Base-by-base conservation (phyloP, 2,888 invertebrate genomes). In the Lycophotia porphyrea region DNA sequence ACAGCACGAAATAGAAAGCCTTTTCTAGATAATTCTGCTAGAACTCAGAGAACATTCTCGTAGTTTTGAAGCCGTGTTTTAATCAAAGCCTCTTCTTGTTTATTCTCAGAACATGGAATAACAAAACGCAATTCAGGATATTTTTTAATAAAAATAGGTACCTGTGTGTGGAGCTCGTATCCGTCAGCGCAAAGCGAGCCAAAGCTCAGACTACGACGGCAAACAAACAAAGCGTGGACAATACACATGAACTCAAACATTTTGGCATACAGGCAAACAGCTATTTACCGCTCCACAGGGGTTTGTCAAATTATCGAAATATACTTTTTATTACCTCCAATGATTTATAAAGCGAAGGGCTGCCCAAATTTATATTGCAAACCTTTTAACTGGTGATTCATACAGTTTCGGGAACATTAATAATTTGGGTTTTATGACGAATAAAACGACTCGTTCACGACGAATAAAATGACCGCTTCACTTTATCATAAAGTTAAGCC, bases 321-420 rank as follows among this genome's bases (percentile, higher is more conserved):
- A 71, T 39, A 77, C 78, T 78, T 84, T 85, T 86, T 86, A 86
- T 86, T 78, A 75, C 84, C 68, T 69, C 55, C 49, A 66, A 78
- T 86, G 85, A 85, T 84, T 85, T 85, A 85, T 84, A 76, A 72
- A 52, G 55, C 64, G 69, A 80, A 74, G 72, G 76, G 49, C 71
- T 64, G 82, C 71, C 77, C 71, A 74, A 84, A 82, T 75, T 79
- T 84, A 82, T 82, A 82, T 82, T 69, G 80, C 81, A 72, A 75
- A 84, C 85, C 85, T 85, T 86, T 85, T 80, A 81, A 85, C 85
- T 80, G 74, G 76, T 84, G 84, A 87, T 82, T 87, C 85, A 87
- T 78, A 84, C 71, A 75, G 52, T 83, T 84, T 69, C 75, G 58
- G 68, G 76, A 76, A 82, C 85, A 85, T 85, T 81, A 85, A 84